A percentile compares a stretch with the other conserved stretches of the same genome.
phyloP scores from a whole-genome alignment of 2,888 invertebrate genomes.

The Trichogramma evanescens region DNA sequence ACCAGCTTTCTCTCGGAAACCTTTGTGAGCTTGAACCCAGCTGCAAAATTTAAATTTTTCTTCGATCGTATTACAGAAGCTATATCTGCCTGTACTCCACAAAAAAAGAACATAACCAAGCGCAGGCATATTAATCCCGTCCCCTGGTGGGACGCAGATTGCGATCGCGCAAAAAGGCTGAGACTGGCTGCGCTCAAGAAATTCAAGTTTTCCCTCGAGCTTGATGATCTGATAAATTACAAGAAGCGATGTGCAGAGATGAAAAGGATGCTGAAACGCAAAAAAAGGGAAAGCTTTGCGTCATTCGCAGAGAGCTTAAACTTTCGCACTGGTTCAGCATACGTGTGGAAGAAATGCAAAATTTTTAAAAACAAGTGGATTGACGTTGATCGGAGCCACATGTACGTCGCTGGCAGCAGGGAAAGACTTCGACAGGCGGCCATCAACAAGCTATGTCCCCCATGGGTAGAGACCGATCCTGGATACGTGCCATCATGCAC shows the following conservation, averaged over 20 bases:
- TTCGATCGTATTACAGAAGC: neutral
- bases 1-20: too few relatives aligned
- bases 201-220: neutral
- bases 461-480: conserved; percentile 2
- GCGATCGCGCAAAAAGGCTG: conserved; percentile 1
- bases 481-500: neutral
- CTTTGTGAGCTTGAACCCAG: neutral
- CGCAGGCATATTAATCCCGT: conserved; percentile 6
- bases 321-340: neutral
- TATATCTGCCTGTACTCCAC: neutral
- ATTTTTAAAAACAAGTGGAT: conserved; percentile 6
- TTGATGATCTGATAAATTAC: conserved; percentile 3
- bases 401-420: neutral
- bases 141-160: conserved; percentile 15
- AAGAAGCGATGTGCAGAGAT: neutral
- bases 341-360: conserved; percentile 1
- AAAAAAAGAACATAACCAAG: neutral
- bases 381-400: neutral
- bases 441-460: conserved; percentile 4
- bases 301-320: conserved; percentile 7
- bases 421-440: neutral
- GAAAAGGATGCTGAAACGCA: conserved; percentile 2
- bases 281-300: conserved; percentile 2
- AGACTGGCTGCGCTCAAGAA: conserved; percentile 8
- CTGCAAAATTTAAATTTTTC: neutral